Conservation (phyloP, 2,888 invertebrate species). For the Bhutanitis thaidina region DNA sequence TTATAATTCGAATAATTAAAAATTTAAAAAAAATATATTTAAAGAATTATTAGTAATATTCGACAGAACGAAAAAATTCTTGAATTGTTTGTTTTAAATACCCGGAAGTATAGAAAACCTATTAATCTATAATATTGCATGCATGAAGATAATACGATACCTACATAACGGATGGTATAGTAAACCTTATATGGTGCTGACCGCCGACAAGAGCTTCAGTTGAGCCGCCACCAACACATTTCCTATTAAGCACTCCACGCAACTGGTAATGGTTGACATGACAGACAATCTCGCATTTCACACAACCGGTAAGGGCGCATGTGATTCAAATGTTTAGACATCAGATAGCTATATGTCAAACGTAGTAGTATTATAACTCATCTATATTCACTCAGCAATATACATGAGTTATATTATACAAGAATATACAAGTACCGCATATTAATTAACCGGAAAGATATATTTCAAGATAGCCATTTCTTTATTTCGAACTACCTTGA, state of each 20-base stretch:
- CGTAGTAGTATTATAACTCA: slow-evolving; percentile 21
- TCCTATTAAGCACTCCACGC: slow-evolving; percentile 14
- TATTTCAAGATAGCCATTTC: no score
- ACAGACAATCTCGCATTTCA: slow-evolving; percentile 2
- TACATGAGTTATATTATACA: no score
- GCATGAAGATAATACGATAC: slow-evolving; percentile 17
- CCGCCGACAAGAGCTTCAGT: slow-evolving; percentile 15
- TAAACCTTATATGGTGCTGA: slow-evolving; percentile 10
- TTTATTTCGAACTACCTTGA: no score
- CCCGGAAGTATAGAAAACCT: background rate
- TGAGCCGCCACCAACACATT: slow-evolving; percentile 11
- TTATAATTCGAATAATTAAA: no score
- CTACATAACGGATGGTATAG: background rate
- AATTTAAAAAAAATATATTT: no score
- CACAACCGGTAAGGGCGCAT: background rate
- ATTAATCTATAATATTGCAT: background rate
- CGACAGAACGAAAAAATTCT: no score
- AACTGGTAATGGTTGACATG: slow-evolving; percentile 4
- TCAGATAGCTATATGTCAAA: slow-evolving; percentile 9
- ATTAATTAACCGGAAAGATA: no score
- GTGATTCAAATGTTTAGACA: slow-evolving; percentile 16
- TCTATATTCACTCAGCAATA: background rate
- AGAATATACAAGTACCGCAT: no score
- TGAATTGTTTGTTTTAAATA: background rate
- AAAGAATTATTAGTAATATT: no score